A percentile compares a stretch with the other conserved stretches of the same genome.
These are phyloP conservation scores for Oreochromis niloticus DNA, from an alignment of 2,113 vertebrate genomes.

Conservation along the genomic window DNA sequence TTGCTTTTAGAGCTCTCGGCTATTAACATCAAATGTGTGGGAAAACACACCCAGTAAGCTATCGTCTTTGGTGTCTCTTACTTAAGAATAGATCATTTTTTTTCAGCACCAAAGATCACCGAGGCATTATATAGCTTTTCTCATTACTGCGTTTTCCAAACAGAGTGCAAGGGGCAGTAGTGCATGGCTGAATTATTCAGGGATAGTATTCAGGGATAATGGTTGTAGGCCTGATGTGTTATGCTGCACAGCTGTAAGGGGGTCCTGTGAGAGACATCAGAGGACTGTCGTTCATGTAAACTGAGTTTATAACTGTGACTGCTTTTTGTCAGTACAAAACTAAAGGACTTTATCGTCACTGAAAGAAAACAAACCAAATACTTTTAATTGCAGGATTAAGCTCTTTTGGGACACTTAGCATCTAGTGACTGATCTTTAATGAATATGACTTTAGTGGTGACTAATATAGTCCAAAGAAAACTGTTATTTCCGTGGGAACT, in stretches of 20 bases:
- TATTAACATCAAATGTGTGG: slow-evolving; percentile 36
- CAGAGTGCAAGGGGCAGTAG: slow-evolving; percentile 79
- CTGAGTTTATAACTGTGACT: slow-evolving; percentile 76
- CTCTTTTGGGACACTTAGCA: not conserved
- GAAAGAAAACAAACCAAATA: not conserved
- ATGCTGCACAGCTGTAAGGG: slow-evolving; percentile 78
- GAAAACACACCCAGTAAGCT: not conserved
- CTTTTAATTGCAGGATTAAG: not conserved
- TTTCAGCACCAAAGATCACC: slow-evolving; percentile 22
- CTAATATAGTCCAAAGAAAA: not conserved
- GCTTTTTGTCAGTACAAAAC: not conserved
- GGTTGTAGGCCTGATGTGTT: slow-evolving; percentile 70
- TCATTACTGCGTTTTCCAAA: slow-evolving; percentile 90
- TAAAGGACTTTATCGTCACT: not conserved
- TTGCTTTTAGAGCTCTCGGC: not conserved
- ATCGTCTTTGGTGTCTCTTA: slow-evolving; percentile 29
- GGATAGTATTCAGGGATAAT: slow-evolving; percentile 71
- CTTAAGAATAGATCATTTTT: not conserved
- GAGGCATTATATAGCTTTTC: slow-evolving; percentile 83
- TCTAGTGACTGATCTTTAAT: not conserved
- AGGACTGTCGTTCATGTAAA: slow-evolving; percentile 78
- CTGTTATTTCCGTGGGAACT: fast-evolving
- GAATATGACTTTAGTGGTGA: not conserved
- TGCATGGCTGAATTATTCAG: slow-evolving; percentile 92
- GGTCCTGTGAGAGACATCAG: slow-evolving; percentile 80